phyloP scores from a whole-genome alignment of 1,140 invertebrate genomes.

The Drosophila pruinosa region DNA sequence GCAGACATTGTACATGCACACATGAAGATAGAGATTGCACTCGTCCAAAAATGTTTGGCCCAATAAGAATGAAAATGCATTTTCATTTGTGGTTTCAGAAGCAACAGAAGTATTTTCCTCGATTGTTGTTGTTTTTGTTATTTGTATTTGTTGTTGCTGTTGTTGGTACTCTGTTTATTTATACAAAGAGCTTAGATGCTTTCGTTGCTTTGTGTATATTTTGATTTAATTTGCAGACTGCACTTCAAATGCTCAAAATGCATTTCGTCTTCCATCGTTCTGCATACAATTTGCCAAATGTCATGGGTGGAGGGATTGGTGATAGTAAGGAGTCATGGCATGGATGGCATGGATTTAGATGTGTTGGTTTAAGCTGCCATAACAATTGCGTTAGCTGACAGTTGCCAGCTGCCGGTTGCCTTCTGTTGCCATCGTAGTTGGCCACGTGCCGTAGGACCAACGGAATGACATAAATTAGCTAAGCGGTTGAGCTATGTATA shows the following conservation, averaged over 20 bases:
- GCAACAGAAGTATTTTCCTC: constrained; percentile 6
- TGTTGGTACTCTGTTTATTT: constrained; percentile 46
- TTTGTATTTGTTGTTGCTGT: constrained; percentile 9
- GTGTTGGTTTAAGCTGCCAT: constrained; percentile 54
- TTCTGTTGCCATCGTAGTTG: background rate
- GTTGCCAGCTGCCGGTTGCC: constrained; percentile 44
- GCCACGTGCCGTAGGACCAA: constrained; percentile 31
- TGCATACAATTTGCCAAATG: constrained; percentile 60
- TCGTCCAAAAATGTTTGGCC: constrained; percentile 27
- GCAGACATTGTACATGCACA: constrained; percentile 3
- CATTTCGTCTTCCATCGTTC: constrained; percentile 28
- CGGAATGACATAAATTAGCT: constrained; percentile 53
- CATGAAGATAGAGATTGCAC: constrained; percentile 24
- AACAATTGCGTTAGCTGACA: constrained; percentile 65
- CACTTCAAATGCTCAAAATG: constrained; percentile 44
- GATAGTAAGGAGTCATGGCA: background rate
- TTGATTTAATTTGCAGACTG: constrained; percentile 67
- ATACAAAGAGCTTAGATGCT: constrained; percentile 48
- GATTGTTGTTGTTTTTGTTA: background rate
- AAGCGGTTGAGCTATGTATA: constrained; percentile 11
- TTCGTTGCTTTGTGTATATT: constrained; percentile 55
- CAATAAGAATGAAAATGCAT: constrained; percentile 43
- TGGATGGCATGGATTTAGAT: background rate
- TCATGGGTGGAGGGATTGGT: background rate
- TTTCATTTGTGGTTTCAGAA: constrained; percentile 47